Base-by-base conservation (phyloP, 2,113 vertebrate species). In the Pterocles orientalis region DNA sequence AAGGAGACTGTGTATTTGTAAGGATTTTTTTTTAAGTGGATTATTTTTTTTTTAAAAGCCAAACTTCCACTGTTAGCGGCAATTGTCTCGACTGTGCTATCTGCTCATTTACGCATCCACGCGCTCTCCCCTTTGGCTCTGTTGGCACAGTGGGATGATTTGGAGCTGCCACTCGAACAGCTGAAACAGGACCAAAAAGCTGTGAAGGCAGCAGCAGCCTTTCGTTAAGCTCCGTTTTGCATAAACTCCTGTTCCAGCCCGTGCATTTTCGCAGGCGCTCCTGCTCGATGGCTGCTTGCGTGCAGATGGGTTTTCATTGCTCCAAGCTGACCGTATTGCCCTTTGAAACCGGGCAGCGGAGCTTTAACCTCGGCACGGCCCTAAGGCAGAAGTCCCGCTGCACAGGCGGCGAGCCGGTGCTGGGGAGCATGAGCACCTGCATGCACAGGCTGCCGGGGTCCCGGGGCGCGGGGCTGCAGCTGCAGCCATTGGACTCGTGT, bases 401-500 rank as follows among this genome's bases (percentile, higher is more conserved):
- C 78, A 79, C 70, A 94, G 89, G 93, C 94, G 69, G 50, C 54
- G 90, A 96, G 84, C 58, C 82, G 92, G 87, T 54, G 80, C 78
- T 64, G 33, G 75, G 2, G 62, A 43, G 91, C 66, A 12, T 28
- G 33, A 86, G 94, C 95, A 78, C 93, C 93, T 92, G 96, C 66
- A 84, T 62, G 62, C 65, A 3, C 93, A 82, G 97, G 10, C 95
- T 88, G 86, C 20, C 15, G 18, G 56, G 78, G 91, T 50, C 79
- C 95, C 91, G 36, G 85, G 90, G 91, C 56, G 60, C 34, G 11
- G 31, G 71, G 83, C 91, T 72, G 75, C 95, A 96, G 97, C 94
- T 97, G 94, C 89, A 86, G 95, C 93, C 82, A n/a, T 93, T 91
- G 94, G 95, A 93, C 78, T 75, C 5, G 33, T 82, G 84, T 95